Evolutionary conservation across 2,888 invertebrate genomes (phyloP).

Genomic region (Meandrusa payeni): DNA sequence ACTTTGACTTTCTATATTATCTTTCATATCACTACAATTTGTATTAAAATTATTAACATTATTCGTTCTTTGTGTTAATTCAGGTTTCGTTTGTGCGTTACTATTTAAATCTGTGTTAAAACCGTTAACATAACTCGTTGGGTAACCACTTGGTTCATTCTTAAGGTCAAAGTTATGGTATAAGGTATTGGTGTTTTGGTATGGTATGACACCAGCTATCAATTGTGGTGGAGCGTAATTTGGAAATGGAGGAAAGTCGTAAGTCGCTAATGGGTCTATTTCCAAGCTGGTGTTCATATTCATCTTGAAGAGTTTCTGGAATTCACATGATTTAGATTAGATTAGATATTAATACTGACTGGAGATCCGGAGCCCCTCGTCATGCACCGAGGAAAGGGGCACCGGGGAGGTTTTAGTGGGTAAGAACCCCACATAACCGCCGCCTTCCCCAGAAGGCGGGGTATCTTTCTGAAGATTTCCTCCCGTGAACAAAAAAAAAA

Average conservation of each 20-base stretch:
- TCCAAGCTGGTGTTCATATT: constrained; percentile 42
- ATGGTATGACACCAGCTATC: constrained; percentile 14
- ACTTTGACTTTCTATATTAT: constrained; percentile 24
- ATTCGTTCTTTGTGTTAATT: neutral
- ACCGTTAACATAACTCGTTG: neutral
- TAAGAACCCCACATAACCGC: no score
- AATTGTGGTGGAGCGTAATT: constrained; percentile 30
- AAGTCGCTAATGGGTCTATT: constrained; percentile 55
- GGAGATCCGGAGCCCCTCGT: no score
- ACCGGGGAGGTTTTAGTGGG: no score
- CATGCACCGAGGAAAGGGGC: no score
- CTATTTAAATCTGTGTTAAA: neutral
- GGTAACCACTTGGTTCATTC: constrained; percentile 1
- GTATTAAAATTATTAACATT: neutral
- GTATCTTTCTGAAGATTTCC: no score
- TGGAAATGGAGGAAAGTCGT: constrained; percentile 41
- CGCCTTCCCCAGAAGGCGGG: no score
- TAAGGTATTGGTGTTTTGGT: constrained; percentile 6
- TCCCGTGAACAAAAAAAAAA: no score
- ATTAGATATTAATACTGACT: no score
- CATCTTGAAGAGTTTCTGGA: no score
- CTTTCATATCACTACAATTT: constrained; percentile 15
- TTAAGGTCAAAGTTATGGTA: constrained; percentile 8
- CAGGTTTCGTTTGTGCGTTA: neutral
- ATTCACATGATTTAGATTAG: no score